Evolutionary conservation across 2,113 vertebrate species (phyloP).

Genomic region (Mormoops blainvillei): DNA sequence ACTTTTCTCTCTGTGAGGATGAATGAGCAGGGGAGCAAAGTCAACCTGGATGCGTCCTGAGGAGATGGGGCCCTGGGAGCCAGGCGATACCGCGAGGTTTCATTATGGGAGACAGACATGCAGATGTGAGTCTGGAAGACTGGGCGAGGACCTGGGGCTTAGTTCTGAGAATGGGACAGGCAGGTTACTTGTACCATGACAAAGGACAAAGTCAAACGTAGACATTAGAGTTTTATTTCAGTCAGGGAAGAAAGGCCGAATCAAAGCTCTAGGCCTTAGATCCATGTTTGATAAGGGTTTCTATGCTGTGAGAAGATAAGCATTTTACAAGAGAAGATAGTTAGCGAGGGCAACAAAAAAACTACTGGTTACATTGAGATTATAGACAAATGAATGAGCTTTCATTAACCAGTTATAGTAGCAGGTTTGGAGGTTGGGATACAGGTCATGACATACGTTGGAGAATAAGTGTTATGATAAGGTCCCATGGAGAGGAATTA

Average conservation of each 20-base stretch:
- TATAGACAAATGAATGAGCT: neutral
- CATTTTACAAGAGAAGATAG: neutral
- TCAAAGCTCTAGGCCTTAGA: neutral
- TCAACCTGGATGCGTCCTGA: neutral
- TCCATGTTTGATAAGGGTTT: neutral
- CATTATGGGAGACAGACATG: neutral
- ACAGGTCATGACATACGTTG: neutral
- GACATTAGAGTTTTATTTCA: neutral
- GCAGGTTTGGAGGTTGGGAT: neutral
- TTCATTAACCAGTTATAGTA: neutral
- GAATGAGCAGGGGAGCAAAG: neutral
- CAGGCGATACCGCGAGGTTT: too few species aligned
- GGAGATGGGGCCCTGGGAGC: rapidly evolving
- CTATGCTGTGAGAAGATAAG: neutral
- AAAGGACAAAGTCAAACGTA: neutral
- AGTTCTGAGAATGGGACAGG: neutral
- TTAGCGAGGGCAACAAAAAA: neutral
- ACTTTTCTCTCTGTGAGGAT: neutral
- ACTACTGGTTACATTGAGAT: neutral
- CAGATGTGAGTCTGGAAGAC: neutral
- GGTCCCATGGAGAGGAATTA: neutral
- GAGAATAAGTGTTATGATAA: neutral
- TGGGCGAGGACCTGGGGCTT: neutral
- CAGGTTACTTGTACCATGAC: neutral
- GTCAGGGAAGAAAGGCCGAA: neutral